Base-by-base conservation (phyloP, 2,888 invertebrate genomes). In the Oegoconia quadripuncta region DNA sequence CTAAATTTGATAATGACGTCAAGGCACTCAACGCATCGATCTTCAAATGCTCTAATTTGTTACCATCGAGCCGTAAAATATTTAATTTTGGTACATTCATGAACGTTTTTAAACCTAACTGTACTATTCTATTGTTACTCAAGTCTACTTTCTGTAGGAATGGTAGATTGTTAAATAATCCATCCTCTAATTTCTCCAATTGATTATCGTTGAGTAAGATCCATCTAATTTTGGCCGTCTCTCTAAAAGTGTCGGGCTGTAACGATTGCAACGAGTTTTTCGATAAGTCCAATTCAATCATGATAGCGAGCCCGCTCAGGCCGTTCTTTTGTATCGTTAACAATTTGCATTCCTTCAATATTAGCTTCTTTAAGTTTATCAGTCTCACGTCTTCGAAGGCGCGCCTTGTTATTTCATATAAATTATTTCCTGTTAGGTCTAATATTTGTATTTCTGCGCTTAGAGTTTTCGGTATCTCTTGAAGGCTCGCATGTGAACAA, bases 251-350 rank as follows among this genome's bases (percentile, higher is more conserved):
- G 41, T 91, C 91, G 0, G 91, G 89, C 53, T 92, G 89, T 37
- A 96, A 74, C 4, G 80, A 86, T 35, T 84, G 88, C 27, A 96
- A 90, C 20, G 84, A 86, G 66, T 97, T 97, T 58, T 90, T 89
- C 2, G 95, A 93, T 50, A 97, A 80, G 71, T 97, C 95, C 48
- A 97, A 78, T 71, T 96, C 95, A 47, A 95, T 94, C 55, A 96
- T 89, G 52, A 95, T 92, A 35, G 89, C 90, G 18, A 97, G 89
- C 2, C 92, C 93, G 52, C 90, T 91, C 54, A 97, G 92, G 1
- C 96, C 94, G 51, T 91, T 90, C 41, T 90, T 90, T 62, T 94
- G 90, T n/a, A 97, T 88, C 13, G 89, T 89, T 46, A 90, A 88
- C 34, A 97, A 88, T 44, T 91, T 90, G 73, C 96, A 96, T 60